A percentile compares a stretch with the other conserved stretches of the same genome.
Evolutionary conservation across 2,888 invertebrate genomes (phyloP).

Genomic region (Pachliopta kotzebuea): DNA sequence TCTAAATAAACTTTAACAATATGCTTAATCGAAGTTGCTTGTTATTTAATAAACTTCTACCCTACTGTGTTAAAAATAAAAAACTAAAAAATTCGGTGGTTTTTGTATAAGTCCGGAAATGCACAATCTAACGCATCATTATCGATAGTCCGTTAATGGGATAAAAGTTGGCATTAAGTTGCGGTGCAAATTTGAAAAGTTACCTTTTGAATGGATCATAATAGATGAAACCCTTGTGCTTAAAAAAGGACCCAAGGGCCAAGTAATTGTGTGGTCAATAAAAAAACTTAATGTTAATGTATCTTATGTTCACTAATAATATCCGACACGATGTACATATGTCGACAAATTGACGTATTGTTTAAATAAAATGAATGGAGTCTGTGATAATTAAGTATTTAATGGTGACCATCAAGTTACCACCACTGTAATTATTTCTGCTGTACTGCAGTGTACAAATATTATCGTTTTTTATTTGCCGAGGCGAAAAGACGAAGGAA

Average conservation of each 20-base stretch:
- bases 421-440: no score
- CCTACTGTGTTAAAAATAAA: background rate
- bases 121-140: slow-evolving; percentile 61
- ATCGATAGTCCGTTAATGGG: slow-evolving; percentile 60
- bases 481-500: no score
- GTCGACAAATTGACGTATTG: background rate
- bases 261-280: slow-evolving; percentile 55
- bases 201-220: slow-evolving; percentile 37
- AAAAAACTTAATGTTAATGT: slow-evolving; percentile 36
- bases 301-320: background rate
- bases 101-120: slow-evolving; percentile 54
- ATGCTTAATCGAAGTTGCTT: no score
- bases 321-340: background rate
- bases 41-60: no score
- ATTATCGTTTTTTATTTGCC: no score
- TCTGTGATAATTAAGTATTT: no score
- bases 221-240: slow-evolving; percentile 30
- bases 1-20: no score
- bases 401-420: no score
- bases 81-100: slow-evolving; percentile 23
- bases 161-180: slow-evolving; percentile 57
- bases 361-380: no score
- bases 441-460: no score
- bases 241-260: slow-evolving; percentile 54
- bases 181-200: slow-evolving; percentile 66